phyloP scores from a whole-genome alignment of 2,888 invertebrate species.

The Caenorhabditis angaria region DNA sequence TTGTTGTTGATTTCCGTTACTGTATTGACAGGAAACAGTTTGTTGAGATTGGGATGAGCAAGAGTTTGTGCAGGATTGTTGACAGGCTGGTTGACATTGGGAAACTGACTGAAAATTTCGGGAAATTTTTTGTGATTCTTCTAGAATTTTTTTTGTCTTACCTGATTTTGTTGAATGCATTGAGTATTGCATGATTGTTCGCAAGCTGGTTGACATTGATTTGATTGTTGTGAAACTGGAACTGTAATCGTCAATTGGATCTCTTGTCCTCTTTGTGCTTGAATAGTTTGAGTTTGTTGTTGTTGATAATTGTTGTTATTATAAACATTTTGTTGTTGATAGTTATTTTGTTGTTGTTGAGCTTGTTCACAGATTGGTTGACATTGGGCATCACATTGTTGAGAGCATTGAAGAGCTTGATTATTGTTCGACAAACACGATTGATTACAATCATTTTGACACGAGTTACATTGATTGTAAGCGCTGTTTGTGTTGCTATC shows the following conservation, averaged over 20 bases:
- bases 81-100: slow-evolving; percentile 51
- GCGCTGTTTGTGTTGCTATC: background rate
- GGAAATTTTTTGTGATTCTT: background rate
- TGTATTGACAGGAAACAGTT: slow-evolving; percentile 14
- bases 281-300: slow-evolving; percentile 14
- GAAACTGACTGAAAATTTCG: slow-evolving; percentile 19
- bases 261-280: background rate
- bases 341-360: background rate
- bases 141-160: background rate
- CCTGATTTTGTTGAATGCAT: slow-evolving; percentile 49
- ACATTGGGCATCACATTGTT: slow-evolving; percentile 45
- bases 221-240: slow-evolving; percentile 49
- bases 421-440: slow-evolving; percentile 23
- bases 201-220: slow-evolving; percentile 54
- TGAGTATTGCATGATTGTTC: slow-evolving; percentile 53
- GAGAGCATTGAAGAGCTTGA: slow-evolving; percentile 28
- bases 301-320: slow-evolving; percentile 14
- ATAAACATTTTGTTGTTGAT: background rate
- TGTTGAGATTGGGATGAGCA: slow-evolving; percentile 8
- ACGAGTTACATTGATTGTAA: slow-evolving; percentile 39
- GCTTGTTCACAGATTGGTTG: slow-evolving; percentile 30
- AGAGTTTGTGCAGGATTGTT: slow-evolving; percentile 36
- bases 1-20: background rate
- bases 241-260: slow-evolving; percentile 47
- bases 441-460: slow-evolving; percentile 41